Percentiles rank a stretch among this genome's conserved stretches.
phyloP scores from a whole-genome alignment of 2,113 vertebrate genomes.

The Ibidorhyncha struthersii region DNA sequence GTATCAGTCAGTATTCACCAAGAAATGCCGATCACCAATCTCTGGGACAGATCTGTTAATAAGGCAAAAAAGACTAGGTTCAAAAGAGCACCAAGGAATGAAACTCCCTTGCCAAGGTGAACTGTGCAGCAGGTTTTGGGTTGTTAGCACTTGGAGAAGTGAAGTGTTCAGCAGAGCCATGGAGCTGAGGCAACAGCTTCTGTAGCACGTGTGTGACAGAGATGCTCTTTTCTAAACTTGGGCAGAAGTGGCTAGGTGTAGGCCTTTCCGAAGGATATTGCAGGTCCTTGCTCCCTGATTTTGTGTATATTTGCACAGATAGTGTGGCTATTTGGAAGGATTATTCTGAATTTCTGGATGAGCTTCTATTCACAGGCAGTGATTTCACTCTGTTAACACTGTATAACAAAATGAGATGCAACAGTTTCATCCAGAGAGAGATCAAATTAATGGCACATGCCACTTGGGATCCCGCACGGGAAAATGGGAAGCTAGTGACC shows the following conservation, averaged over 20 bases:
- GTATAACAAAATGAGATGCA: background rate
- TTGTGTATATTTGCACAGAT: background rate
- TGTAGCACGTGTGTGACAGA: background rate
- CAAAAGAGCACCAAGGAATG: background rate
- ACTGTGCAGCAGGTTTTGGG: background rate
- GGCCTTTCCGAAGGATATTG: background rate
- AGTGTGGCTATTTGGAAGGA: background rate
- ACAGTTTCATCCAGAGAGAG: background rate
- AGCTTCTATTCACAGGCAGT: background rate
- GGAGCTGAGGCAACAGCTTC: background rate
- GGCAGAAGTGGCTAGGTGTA: background rate
- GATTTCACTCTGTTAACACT: background rate
- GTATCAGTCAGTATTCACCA: too few species aligned
- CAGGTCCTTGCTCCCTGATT: background rate
- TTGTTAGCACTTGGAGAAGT: background rate
- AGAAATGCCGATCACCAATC: background rate
- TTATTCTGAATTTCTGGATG: background rate
- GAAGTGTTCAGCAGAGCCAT: fast-evolving
- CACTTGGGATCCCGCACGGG: background rate
- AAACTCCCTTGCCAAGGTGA: background rate
- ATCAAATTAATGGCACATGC: background rate
- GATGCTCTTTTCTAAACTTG: background rate
- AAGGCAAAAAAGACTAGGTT: background rate
- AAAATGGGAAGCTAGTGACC: background rate
- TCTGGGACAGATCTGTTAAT: background rate